A percentile compares a stretch with the other conserved stretches of the same genome.
Evolutionary conservation across 2,888 invertebrate species (phyloP).

Genomic region (Pteria penguin): DNA sequence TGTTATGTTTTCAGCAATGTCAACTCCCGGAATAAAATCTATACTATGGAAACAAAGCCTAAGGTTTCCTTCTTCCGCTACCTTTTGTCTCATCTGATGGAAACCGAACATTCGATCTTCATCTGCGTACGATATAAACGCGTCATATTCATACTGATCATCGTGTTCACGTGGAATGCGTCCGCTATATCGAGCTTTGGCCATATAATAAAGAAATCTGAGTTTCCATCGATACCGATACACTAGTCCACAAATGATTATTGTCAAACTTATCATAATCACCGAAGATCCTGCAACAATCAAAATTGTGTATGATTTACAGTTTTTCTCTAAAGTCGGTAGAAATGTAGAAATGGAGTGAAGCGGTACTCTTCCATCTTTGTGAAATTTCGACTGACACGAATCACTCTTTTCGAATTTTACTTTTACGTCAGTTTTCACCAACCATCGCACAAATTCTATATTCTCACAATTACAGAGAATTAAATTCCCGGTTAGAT

Average conservation of each 20-base stretch:
- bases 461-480: slow-evolving; percentile 2
- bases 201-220: slow-evolving; percentile 20
- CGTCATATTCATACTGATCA: slow-evolving; percentile 45
- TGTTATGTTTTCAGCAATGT: slow-evolving; percentile 50
- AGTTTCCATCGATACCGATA: slow-evolving; percentile 28
- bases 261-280: neutral
- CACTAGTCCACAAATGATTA: neutral
- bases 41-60: slow-evolving; percentile 40
- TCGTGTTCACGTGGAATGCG: neutral
- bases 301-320: neutral
- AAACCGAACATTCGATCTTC: slow-evolving; percentile 35
- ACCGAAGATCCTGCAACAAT: neutral
- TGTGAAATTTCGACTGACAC: neutral
- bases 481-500: neutral
- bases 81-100: slow-evolving; percentile 10
- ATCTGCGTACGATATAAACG: slow-evolving; percentile 54
- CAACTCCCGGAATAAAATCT: slow-evolving; percentile 51
- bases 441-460: slow-evolving; percentile 9
- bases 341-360: neutral
- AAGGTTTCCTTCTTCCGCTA: slow-evolving; percentile 35
- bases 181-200: neutral
- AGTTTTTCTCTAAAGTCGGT: neutral
- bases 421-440: neutral
- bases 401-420: neutral
- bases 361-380: neutral